phyloP scores from a whole-genome alignment of 2,113 vertebrate species.

The Gnathonemus longibarbis region DNA sequence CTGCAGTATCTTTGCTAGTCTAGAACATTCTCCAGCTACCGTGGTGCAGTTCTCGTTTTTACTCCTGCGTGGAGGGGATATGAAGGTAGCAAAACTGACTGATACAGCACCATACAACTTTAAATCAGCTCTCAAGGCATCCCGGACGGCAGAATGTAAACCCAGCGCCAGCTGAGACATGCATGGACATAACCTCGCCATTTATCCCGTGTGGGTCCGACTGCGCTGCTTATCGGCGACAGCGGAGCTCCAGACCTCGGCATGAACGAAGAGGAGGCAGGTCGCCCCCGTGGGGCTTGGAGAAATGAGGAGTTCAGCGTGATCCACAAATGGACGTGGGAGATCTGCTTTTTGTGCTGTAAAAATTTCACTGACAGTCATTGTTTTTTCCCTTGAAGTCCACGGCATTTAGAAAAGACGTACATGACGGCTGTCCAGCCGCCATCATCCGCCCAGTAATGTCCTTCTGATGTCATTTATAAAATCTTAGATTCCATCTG shows the following conservation, averaged over 20 bases:
- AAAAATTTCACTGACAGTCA: not conserved
- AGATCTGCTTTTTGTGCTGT: not conserved
- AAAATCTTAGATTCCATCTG: not conserved
- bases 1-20: not conserved
- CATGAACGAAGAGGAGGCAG: not conserved
- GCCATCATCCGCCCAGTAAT: not conserved
- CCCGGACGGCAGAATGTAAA: not conserved
- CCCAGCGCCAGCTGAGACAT: not conserved
- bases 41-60: not conserved
- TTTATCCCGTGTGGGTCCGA: not conserved
- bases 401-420: not conserved
- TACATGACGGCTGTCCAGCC: not conserved
- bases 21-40: not conserved
- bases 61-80: not conserved
- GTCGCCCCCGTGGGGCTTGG: not conserved
- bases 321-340: not conserved
- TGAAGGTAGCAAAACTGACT: not conserved
- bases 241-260: not conserved
- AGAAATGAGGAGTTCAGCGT: not conserved
- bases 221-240: not conserved
- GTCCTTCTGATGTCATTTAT: not conserved
- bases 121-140: not conserved
- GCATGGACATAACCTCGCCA: not conserved
- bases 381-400: not conserved
- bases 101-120: not conserved